phyloP scores from a whole-genome alignment of 1,140 invertebrate genomes.

The Ceratina calcarata region DNA sequence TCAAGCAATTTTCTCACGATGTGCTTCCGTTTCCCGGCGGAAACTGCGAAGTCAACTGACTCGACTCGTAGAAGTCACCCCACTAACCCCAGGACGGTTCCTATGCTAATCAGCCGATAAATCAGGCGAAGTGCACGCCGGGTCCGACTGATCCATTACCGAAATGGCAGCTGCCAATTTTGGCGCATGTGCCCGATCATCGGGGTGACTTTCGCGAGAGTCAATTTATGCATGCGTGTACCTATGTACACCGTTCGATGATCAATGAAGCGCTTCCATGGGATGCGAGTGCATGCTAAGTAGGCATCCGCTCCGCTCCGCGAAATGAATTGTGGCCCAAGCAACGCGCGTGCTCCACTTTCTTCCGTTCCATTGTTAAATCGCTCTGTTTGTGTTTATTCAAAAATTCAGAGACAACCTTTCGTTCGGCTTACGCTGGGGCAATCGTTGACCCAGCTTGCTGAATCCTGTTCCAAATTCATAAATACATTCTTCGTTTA shows the following conservation, averaged over 20 bases:
- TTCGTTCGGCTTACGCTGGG: not conserved
- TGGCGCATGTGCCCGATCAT: conserved; percentile 60
- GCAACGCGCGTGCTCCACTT: conserved; percentile 31
- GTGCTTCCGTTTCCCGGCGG: not conserved
- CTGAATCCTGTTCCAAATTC: not conserved
- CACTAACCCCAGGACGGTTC: conserved; percentile 6
- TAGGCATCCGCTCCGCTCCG: conserved; percentile 42
- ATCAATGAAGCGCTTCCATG: conserved; percentile 50
- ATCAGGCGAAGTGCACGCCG: conserved; percentile 58
- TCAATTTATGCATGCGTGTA: conserved; percentile 16
- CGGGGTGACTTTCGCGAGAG: conserved; percentile 25
- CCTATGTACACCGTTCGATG: conserved; percentile 11
- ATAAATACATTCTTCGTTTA: not conserved
- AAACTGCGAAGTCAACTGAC: not conserved
- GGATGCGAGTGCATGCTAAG: conserved; percentile 39
- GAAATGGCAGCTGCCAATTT: conserved; percentile 66
- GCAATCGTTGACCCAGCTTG: not conserved
- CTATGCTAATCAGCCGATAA: conserved; percentile 66
- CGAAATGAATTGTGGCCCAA: conserved; percentile 41
- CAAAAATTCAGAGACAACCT: conserved; percentile 7
- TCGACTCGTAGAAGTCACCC: conserved; percentile 18
- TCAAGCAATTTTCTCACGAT: not conserved
- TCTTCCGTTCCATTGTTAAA: conserved; percentile 40
- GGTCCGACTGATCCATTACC: conserved; percentile 58
- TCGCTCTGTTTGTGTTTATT: conserved; percentile 15